Percentiles rank a stretch among this genome's conserved stretches.
These are phyloP conservation scores for Oxystoma pomonae DNA, from an alignment of 2,888 invertebrate genomes.

Conservation along the genomic window DNA sequence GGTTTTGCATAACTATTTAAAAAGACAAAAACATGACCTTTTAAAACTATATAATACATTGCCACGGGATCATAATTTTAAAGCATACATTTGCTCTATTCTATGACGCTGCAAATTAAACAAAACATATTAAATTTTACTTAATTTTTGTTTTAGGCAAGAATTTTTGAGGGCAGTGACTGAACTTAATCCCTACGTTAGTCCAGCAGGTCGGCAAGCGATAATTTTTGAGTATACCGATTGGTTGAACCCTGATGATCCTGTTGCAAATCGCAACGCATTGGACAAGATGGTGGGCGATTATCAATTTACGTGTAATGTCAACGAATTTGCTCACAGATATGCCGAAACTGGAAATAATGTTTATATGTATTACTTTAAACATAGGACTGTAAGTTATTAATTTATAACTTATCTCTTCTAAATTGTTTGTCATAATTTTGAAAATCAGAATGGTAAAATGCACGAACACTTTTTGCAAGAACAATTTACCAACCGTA, in stretches of 20 bases:
- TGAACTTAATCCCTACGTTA: slow-evolving; percentile 80
- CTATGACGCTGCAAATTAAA: too few relatives aligned
- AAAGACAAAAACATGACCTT: too few relatives aligned
- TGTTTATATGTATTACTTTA: slow-evolving; percentile 89
- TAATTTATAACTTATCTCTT: too few relatives aligned
- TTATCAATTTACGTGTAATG: slow-evolving; percentile 91
- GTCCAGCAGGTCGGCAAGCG: slow-evolving; percentile 77
- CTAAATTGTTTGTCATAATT: too few relatives aligned
- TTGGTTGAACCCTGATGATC: slow-evolving; percentile 84
- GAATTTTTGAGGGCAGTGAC: slow-evolving; percentile 76
- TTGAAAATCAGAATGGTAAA: too few relatives aligned
- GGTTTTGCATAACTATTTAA: too few relatives aligned
- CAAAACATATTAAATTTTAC: too few relatives aligned
- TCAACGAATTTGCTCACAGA: slow-evolving; percentile 86
- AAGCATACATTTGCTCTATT: too few relatives aligned
- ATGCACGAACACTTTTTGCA: too few relatives aligned
- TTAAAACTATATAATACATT: too few relatives aligned
- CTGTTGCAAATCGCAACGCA: slow-evolving; percentile 75
- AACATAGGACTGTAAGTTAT: slow-evolving; percentile 66
- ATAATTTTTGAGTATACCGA: slow-evolving; percentile 92
- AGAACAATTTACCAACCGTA: too few relatives aligned
- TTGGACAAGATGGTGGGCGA: slow-evolving; percentile 93
- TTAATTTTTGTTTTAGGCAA: slow-evolving; percentile 44
- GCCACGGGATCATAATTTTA: too few relatives aligned
- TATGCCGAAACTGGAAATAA: slow-evolving; percentile 86